Base-by-base conservation (phyloP, 2,888 invertebrate species). In the Leptinotarsa juncta region DNA sequence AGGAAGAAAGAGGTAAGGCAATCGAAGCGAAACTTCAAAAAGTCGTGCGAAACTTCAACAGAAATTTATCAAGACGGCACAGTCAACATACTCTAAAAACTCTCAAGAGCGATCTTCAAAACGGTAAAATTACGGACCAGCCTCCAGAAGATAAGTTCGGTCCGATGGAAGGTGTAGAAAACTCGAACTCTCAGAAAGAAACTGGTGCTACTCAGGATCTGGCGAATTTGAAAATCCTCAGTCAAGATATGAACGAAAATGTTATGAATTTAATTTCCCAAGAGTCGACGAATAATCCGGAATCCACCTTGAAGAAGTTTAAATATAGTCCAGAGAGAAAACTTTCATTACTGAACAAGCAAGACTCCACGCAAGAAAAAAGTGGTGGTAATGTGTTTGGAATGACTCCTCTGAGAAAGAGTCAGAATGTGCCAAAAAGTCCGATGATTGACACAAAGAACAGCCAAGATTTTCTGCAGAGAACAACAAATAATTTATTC, bases 1-100 rank as follows among this genome's bases (percentile, higher is more conserved):
- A 72, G 66, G 77, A 75, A 65, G 77, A 77, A 67, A 72, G 71
- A 60, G 74, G 67, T 18, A 75, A 74, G 50, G 65, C 67, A 18
- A 65, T 75, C 15, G 73, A 68, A 16, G 74, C 65, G 3, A 78
- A 75, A 48, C 62, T 78, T 15, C 69, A 77, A 55, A 71, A 71
- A 69, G 72, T 75, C 10, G 67, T 73, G 7, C 50, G 71, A 20
- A 74, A 75, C 42, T 72, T 76, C 67, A 75, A 75, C 1, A 74
- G 72, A 69, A 65, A 48, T 20, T 53, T 70, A 49, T 76, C 70
- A 4, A 71, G 66, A 14, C 72, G 70, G 42, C 42, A 65, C 16
- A 42, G 69, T 48, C 69, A 69, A 23, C 67, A 53, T 2, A 48
- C 50, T 18, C 15, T 10, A 3, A 65, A 60, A 68, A 18, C 10